Conservation (phyloP, 2,797 vertebrate genomes). For the Amphiprion clarkii region DNA sequence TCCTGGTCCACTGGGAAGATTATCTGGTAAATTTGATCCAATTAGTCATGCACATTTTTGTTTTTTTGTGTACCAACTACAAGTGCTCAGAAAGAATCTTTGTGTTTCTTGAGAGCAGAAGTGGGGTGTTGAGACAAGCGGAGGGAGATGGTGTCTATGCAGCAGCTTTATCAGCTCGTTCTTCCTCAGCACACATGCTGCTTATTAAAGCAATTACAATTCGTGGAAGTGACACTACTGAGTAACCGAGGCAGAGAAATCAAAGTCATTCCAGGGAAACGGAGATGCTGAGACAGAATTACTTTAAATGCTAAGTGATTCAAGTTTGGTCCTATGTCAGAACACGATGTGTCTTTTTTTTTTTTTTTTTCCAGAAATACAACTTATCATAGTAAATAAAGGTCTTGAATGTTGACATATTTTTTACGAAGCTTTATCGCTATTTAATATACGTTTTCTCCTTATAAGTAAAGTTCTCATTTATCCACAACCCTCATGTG, state of each 20-base stretch:
- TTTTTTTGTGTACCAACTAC: constrained; percentile 21
- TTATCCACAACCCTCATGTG: no score
- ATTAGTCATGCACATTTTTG: constrained; percentile 22
- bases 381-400: no score
- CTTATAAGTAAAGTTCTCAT: no score
- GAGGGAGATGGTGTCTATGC: constrained; percentile 28
- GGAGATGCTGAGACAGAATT: neutral
- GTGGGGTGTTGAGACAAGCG: constrained; percentile 13
- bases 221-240: constrained; percentile 33
- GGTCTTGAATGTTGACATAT: no score
- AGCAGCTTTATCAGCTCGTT: constrained; percentile 49
- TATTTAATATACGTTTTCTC: no score
- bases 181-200: constrained; percentile 1
- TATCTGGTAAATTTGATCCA: constrained; percentile 37
- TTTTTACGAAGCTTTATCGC: no score
- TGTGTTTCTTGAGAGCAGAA: constrained; percentile 42
- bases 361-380: no score
- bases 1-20: neutral
- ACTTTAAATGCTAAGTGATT: constrained; percentile 12
- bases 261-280: constrained; percentile 19
- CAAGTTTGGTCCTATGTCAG: neutral
- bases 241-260: constrained; percentile 3
- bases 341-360: neutral
- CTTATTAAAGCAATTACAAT: constrained; percentile 49
- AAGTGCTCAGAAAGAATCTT: constrained; percentile 14